These are phyloP conservation scores for Clarias fuscus DNA, from an alignment of 2,797 vertebrate genomes.

Conservation along the genomic window DNA sequence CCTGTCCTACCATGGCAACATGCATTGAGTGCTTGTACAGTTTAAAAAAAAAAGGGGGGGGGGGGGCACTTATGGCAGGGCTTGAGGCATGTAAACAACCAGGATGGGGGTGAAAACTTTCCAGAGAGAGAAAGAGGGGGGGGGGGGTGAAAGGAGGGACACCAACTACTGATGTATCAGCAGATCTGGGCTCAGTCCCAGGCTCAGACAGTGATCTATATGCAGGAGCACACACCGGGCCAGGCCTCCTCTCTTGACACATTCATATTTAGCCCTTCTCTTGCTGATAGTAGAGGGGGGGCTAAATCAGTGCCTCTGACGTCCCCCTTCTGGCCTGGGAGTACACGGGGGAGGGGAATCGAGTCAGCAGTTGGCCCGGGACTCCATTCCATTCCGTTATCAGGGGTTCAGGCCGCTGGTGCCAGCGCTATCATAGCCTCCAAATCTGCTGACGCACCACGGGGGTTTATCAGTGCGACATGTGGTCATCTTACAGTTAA, in stretches of 20 bases:
- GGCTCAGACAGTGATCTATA: slow-evolving; percentile 27
- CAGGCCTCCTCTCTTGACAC: slow-evolving; percentile 34
- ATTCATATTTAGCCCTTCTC: slow-evolving; percentile 39
- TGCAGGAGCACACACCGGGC: slow-evolving; percentile 17
- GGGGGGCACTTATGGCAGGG: neutral
- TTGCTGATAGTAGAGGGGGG: slow-evolving; percentile 27
- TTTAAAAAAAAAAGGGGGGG: neutral
- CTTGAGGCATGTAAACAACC: neutral
- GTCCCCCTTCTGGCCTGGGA: slow-evolving; percentile 15
- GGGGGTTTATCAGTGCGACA: slow-evolving; percentile 33
- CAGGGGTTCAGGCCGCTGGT: slow-evolving; percentile 27
- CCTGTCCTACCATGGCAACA: slow-evolving; percentile 35
- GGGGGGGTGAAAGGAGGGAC: neutral
- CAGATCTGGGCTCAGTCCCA: slow-evolving; percentile 15
- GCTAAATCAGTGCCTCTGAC: slow-evolving; percentile 35
- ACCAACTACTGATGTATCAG: slow-evolving; percentile 21
- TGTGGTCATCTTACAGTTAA: slow-evolving; percentile 46
- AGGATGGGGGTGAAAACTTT: slow-evolving; percentile 1
- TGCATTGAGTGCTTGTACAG: slow-evolving; percentile 31
- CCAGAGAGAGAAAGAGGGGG: neutral
- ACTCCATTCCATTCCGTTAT: slow-evolving; percentile 35
- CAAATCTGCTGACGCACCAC: slow-evolving; percentile 43
- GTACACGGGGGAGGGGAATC: slow-evolving; percentile 12
- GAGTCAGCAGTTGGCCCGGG: slow-evolving; percentile 26
- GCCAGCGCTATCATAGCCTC: slow-evolving; percentile 29